Evolutionary conservation across 2,888 invertebrate species (phyloP), one percentile per base, ranked within the genome.

Genomic region (Cecidostiba fungosa): DNA sequence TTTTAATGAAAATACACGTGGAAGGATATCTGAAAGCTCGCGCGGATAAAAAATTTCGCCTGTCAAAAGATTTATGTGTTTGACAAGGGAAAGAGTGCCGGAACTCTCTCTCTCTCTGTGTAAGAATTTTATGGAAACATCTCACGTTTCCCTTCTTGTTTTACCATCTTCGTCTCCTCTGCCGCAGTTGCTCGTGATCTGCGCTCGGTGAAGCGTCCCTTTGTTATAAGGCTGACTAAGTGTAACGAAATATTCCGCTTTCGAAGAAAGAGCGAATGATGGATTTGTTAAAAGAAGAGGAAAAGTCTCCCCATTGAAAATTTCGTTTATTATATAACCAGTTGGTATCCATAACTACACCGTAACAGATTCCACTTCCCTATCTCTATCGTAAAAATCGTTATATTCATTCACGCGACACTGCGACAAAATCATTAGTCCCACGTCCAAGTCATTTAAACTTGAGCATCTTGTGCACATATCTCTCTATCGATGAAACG

Each of bases 131-230:
- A 85, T 87, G 85, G 85, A 87, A 87, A 70, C 87, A 82, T 78
- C 82, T 87, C 87, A 87, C 87, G 87, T 85, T 32, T 70, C 39
- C 6, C 78, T 73, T 78, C 87, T 87, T 87, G 85, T 85, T 82
- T 87, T 84, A 86, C 82, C 79, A 39, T 47, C 69, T 23, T 4
- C 59, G 36, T 36, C 19, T 14, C 26, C 47, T 36, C 19, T 14
- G n/a, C 47, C 50, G 59, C 77, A 39, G 10, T 36, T 54, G 23
- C 14, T 36, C 59, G 36, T 77, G 39, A 43, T 72, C 36, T 43
- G 26, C 54, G 36, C 43, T 19, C 23, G 62, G 50, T n/a, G 29
- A 47, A 80, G 78, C 70, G 70, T 85, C 82, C 85, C 10, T 82
- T 87, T 85, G 83, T 87, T 82, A 77, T 74, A 69, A 50, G 29